These are phyloP conservation scores for Parnassius apollo DNA, from an alignment of 2,888 invertebrate species.

Conservation along the genomic window DNA sequence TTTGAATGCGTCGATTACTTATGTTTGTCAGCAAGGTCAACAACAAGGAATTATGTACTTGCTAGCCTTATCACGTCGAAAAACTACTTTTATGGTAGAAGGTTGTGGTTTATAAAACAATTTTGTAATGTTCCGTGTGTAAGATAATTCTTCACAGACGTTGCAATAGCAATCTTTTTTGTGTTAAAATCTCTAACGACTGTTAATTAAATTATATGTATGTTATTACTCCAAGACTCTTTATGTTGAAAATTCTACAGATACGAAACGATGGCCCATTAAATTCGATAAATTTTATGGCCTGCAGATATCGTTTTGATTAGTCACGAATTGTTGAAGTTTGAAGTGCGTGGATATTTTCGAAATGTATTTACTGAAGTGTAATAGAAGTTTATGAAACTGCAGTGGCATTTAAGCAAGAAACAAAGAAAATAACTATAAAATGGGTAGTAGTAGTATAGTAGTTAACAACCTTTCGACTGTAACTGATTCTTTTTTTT, in stretches of 20 bases:
- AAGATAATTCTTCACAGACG: constrained; percentile 4
- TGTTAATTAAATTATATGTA: background rate
- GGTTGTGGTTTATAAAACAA: constrained; percentile 20
- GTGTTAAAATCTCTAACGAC: background rate
- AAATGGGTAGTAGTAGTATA: too few species aligned
- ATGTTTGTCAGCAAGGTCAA: constrained; percentile 12
- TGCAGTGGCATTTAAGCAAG: background rate
- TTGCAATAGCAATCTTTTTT: background rate
- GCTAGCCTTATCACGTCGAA: constrained; percentile 26
- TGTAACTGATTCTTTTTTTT: too few species aligned
- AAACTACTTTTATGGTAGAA: constrained; percentile 25
- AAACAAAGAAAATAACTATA: too few species aligned
- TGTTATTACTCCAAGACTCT: background rate
- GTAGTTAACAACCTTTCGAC: too few species aligned
- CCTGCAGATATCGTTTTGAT: constrained; percentile 10
- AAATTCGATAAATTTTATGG: constrained; percentile 14
- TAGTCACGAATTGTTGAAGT: constrained; percentile 21
- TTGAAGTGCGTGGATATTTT: constrained; percentile 1
- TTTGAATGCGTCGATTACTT: constrained; percentile 10
- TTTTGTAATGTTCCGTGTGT: constrained; percentile 8
- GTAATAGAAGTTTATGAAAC: constrained; percentile 21
- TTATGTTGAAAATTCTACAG: constrained; percentile 18
- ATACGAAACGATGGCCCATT: constrained; percentile 14
- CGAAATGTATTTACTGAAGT: background rate
- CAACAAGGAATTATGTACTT: constrained; percentile 15